Percentiles rank a stretch among this genome's conserved stretches.
Conservation (phyloP, 2,113 vertebrate species). For the Cochlearius cochlearius region DNA sequence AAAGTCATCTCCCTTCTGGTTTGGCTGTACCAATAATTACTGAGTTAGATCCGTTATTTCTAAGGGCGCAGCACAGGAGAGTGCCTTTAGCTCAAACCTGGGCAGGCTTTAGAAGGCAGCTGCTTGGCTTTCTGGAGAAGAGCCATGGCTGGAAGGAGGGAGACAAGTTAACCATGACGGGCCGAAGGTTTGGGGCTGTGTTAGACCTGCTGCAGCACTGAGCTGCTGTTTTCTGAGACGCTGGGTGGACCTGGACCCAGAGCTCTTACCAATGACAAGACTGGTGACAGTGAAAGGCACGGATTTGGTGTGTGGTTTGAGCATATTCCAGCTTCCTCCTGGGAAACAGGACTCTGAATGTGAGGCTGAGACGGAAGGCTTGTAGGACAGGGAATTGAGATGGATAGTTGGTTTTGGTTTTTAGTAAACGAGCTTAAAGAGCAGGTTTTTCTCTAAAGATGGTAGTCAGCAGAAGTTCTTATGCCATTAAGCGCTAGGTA, state of each 20-base stretch:
- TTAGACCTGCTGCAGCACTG: background rate
- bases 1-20: background rate
- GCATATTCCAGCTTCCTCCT: background rate
- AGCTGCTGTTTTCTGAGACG: background rate
- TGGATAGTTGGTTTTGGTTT: background rate
- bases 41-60: background rate
- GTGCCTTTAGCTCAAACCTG: background rate
- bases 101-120: background rate
- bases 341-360: background rate
- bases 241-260: background rate
- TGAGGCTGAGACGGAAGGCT: background rate
- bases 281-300: fast-evolving
- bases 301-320: background rate
- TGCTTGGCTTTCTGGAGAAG: background rate
- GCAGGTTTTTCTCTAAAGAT: background rate
- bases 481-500: background rate
- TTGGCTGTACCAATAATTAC: background rate
- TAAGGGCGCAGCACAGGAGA: background rate
- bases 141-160: background rate
- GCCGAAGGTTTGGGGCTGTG: background rate
- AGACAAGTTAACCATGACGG: background rate
- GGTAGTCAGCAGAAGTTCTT: background rate
- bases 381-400: background rate
- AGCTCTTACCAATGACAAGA: fast-evolving
- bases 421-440: background rate